Conservation (phyloP, 2,888 invertebrate genomes). For the Brachycybe producta region DNA sequence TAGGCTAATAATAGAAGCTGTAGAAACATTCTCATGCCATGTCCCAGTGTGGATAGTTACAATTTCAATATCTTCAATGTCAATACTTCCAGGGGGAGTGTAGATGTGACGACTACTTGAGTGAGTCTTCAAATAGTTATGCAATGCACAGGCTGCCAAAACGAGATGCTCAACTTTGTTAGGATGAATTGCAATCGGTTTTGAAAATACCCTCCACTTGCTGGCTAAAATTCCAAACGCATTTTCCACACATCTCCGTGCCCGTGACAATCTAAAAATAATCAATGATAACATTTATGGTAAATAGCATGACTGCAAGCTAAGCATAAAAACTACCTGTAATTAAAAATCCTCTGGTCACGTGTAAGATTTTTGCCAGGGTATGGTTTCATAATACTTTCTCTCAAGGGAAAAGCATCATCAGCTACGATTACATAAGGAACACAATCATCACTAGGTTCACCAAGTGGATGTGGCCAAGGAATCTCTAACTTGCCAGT, state of each 20-base stretch:
- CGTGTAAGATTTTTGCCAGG: conserved; percentile 8
- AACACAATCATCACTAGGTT: neutral
- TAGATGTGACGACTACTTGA: neutral
- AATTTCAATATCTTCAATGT: neutral
- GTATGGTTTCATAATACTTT: conserved; percentile 20
- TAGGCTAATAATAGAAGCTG: too few relatives aligned
- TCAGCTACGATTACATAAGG: conserved; percentile 23
- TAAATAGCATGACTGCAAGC: neutral
- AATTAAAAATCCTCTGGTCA: conserved; percentile 19
- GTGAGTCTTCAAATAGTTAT: conserved; percentile 11
- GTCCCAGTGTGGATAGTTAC: neutral
- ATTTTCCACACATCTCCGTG: conserved; percentile 19
- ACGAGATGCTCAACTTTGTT: conserved; percentile 2
- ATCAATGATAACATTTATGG: neutral
- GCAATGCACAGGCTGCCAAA: conserved; percentile 5
- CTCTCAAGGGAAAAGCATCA: conserved; percentile 23
- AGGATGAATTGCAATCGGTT: neutral
- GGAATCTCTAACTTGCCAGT: conserved; percentile 1
- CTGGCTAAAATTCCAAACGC: conserved; percentile 20
- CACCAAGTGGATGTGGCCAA: neutral
- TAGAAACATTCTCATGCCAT: too few relatives aligned
- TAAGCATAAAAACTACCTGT: conserved; percentile 2
- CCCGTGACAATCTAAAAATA: conserved; percentile 14
- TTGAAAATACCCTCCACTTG: conserved; percentile 13
- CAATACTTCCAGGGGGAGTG: conserved; percentile 1